Percentiles rank a stretch among this genome's conserved stretches.
These are phyloP conservation scores for Mythimna vitellina DNA, from an alignment of 2,888 invertebrate genomes.

Conservation along the genomic window DNA sequence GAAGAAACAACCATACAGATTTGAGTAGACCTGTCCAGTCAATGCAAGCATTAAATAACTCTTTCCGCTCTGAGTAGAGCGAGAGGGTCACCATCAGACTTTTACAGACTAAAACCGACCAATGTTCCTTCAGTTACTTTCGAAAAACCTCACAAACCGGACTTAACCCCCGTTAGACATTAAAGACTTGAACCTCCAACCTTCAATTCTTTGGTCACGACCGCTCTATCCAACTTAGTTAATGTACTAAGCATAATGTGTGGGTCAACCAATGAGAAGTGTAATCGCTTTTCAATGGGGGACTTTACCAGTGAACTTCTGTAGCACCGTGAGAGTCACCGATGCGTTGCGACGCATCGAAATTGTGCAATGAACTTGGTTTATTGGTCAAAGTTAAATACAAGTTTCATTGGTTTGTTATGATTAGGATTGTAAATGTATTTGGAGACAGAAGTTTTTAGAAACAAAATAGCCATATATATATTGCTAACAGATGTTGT, in stretches of 20 bases:
- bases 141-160: too few species aligned
- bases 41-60: too few species aligned
- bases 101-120: too few species aligned
- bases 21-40: too few species aligned
- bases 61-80: too few species aligned
- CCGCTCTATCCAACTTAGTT: too few species aligned
- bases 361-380: slow-evolving; percentile 8
- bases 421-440: not conserved
- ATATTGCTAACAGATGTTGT: too few species aligned
- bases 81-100: too few species aligned
- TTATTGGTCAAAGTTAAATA: not conserved
- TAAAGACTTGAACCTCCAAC: not conserved
- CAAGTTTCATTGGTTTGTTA: not conserved
- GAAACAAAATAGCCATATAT: too few species aligned
- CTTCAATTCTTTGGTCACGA: not conserved
- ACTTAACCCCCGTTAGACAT: not conserved
- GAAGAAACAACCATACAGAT: too few species aligned
- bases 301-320: slow-evolving; percentile 10
- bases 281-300: not conserved
- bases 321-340: not conserved
- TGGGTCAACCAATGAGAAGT: not conserved
- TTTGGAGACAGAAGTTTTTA: not conserved
- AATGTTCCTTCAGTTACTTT: too few species aligned
- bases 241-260: not conserved
- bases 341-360: slow-evolving; percentile 5